phyloP scores from a whole-genome alignment of 2,113 vertebrate genomes.

The Larimichthys crocea region DNA sequence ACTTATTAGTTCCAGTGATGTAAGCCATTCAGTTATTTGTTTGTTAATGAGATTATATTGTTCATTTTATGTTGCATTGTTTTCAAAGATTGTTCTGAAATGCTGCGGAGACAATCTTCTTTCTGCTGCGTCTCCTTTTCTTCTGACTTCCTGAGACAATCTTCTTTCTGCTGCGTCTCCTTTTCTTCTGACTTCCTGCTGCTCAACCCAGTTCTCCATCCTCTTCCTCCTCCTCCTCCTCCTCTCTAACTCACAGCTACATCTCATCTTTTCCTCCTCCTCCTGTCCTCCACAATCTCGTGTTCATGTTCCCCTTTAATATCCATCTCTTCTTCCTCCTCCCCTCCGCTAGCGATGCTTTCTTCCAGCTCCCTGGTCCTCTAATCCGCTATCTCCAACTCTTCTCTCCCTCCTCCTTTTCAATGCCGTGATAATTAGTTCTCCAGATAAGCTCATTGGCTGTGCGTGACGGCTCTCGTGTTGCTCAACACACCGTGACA shows the following conservation, averaged over 20 bases:
- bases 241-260: slow-evolving; percentile 2
- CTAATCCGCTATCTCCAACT: slow-evolving; percentile 38
- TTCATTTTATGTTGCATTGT: neutral
- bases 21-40: slow-evolving; percentile 10
- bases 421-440: slow-evolving; percentile 66
- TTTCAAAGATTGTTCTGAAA: slow-evolving; percentile 1
- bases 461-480: slow-evolving; percentile 48
- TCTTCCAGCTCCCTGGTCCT: slow-evolving; percentile 9
- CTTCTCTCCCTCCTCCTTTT: slow-evolving; percentile 26
- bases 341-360: slow-evolving; percentile 3
- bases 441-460: slow-evolving; percentile 64
- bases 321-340: slow-evolving; percentile 14
- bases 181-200: neutral
- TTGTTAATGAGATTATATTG: slow-evolving; percentile 14
- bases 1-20: neutral
- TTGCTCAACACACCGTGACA: slow-evolving; percentile 45
- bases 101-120: neutral
- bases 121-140: neutral
- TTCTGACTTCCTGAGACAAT: neutral
- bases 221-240: neutral
- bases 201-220: slow-evolving; percentile 21
- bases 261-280: slow-evolving; percentile 21
- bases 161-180: neutral
- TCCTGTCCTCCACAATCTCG: slow-evolving; percentile 9
- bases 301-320: slow-evolving; percentile 4